Evolutionary conservation across 92 coral and sea anemone genomes (phyloP).

Genomic region (Epizoanthus fatuus): DNA sequence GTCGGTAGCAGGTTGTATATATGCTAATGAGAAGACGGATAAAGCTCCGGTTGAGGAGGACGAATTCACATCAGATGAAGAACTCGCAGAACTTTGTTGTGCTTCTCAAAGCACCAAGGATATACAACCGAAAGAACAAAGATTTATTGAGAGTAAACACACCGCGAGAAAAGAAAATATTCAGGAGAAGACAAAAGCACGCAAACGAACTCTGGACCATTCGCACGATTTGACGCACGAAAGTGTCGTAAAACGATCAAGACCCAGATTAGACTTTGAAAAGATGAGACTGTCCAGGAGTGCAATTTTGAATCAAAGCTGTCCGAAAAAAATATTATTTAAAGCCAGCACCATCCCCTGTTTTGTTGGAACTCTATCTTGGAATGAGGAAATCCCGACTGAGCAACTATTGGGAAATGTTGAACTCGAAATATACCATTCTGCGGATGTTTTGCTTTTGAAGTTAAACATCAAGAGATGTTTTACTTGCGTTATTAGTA

Average conservation of each 20-base stretch:
- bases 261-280: slow-evolving; percentile 94
- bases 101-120: slow-evolving; percentile 6
- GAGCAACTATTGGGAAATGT: no score
- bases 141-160: neutral
- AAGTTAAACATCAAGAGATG: neutral
- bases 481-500: neutral
- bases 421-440: no score
- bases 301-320: slow-evolving; percentile 31
- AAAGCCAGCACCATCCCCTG: no score
- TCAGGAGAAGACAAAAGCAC: neutral
- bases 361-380: no score
- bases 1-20: slow-evolving; percentile 65
- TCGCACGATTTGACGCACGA: slow-evolving; percentile 25
- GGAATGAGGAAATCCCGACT: no score
- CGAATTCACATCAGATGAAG: slow-evolving; percentile 34
- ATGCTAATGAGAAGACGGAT: slow-evolving; percentile 61
- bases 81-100: slow-evolving; percentile 24
- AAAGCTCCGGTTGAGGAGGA: slow-evolving; percentile 16
- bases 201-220: slow-evolving; percentile 27
- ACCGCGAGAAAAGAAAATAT: slow-evolving; percentile 12
- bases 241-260: slow-evolving; percentile 70
- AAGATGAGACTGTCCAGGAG: slow-evolving; percentile 89
- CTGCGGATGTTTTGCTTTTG: neutral
- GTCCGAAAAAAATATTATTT: slow-evolving; percentile 35
- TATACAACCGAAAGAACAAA: neutral